Evolutionary conservation across 2,113 vertebrate genomes (phyloP).

Genomic region (Thamnophis sirtalis): DNA sequence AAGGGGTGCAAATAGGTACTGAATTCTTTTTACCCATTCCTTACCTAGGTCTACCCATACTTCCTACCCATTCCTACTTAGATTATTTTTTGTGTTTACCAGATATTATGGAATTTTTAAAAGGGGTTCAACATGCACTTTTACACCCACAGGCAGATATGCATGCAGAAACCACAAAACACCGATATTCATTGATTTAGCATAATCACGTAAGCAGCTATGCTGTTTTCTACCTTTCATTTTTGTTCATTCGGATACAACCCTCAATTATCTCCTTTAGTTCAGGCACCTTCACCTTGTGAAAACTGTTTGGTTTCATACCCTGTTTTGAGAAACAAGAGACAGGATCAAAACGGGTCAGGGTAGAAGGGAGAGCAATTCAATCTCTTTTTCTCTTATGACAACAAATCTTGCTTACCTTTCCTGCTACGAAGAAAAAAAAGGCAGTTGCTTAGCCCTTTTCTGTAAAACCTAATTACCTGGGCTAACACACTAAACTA

Average conservation of each 20-base stretch:
- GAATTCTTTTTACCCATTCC: background rate
- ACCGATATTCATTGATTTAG: background rate
- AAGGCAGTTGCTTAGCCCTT: background rate
- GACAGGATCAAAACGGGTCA: background rate
- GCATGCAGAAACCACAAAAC: background rate
- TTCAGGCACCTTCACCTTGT: slow-evolving; percentile 94
- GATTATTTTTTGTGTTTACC: background rate
- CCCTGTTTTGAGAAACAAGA: slow-evolving; percentile 66
- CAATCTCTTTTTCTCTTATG: background rate
- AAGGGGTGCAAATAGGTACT: background rate
- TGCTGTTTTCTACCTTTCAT: slow-evolving; percentile 77
- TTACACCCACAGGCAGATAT: background rate
- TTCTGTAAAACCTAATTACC: background rate
- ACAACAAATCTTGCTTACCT: background rate
- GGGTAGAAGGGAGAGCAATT: background rate
- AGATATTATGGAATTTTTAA: background rate
- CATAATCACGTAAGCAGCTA: accelerated
- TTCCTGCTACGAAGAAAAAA: background rate
- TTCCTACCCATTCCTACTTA: background rate
- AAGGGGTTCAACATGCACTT: background rate
- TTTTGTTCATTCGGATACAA: slow-evolving; percentile 94
- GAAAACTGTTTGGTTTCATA: slow-evolving; percentile 95
- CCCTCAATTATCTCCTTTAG: slow-evolving; percentile 98
- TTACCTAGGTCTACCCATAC: background rate
- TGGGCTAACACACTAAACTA: background rate